Base-by-base conservation (phyloP, 1,140 invertebrate species). In the Calephelis nemesis region DNA sequence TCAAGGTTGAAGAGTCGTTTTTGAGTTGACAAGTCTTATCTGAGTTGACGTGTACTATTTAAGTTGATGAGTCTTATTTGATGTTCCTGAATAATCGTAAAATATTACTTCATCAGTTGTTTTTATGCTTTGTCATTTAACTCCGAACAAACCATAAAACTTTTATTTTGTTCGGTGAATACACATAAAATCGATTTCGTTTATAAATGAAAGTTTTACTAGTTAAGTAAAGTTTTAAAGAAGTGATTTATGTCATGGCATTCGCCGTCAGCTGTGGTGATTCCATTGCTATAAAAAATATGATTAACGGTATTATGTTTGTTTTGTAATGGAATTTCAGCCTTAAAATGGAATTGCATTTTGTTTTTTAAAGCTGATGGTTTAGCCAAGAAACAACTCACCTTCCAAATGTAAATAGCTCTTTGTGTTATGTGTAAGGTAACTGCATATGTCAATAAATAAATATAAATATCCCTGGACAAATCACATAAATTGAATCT, bases 181-280 rank as follows among this genome's bases (percentile, higher is more conserved):
- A 63, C 10, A 63, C 62, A 47, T 13, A 19, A 48, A 63, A 63
- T 47, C 42, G 62, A 63, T 48, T 47, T 47, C 77, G 77, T 80
- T 71, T 83, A 76, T 81, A 81, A 85, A 82, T 77, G 83, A 82
- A 83, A 82, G 74, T 84, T 85, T 75, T 58, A 39, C 54, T 58
- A 58, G 54, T 39, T 85, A 79, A 78, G 69, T 77, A 85, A 90
- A 88, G 82, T 88, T 90, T 79, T 76, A 84, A 85, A 81, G 78
- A 86, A 88, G 81, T 85, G 82, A 88, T 80, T 87, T 82, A 84
- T 82, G 76, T 82, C 73, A 74, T 82, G 74, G 79, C 83, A 83
- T 70, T 74, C 73, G 77, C 73, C 78, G 79, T 79, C 87, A 87
- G 85, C 85, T 88, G 87, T 74, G 76, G 75, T 82, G 79, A 78